These are phyloP conservation scores for Myrmecophaga tridactyla DNA, from an alignment of 2,113 vertebrate species.

Conservation along the genomic window DNA sequence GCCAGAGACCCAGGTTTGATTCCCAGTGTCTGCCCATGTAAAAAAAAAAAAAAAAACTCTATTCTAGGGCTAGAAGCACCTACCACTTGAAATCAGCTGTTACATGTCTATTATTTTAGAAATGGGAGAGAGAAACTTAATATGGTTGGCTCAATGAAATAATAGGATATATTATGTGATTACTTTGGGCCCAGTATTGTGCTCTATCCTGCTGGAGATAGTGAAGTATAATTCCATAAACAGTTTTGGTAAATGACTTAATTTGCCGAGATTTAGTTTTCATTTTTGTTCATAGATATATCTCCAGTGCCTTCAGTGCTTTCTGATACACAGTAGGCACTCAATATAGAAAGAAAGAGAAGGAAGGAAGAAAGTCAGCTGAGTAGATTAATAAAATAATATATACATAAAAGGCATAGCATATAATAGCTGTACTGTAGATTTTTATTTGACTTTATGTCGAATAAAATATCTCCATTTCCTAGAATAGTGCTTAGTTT, in stretches of 20 bases:
- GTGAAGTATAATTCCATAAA: not conserved
- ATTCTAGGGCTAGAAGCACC: not conserved
- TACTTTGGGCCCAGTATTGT: not conserved
- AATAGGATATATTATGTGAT: not conserved
- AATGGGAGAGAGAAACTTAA: not conserved
- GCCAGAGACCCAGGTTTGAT: too few species aligned
- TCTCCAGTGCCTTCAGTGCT: not conserved
- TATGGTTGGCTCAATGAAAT: not conserved
- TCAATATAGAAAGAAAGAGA: not conserved
- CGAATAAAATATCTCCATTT: not conserved
- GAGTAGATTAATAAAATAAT: not conserved
- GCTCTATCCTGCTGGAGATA: not conserved
- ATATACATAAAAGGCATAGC: not conserved
- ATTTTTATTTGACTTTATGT: slow-evolving; percentile 10
- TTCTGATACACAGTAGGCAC: not conserved
- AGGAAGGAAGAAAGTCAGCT: not conserved
- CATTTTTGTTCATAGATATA: not conserved
- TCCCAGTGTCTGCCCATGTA: too few species aligned
- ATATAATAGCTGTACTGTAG: not conserved
- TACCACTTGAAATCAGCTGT: not conserved
- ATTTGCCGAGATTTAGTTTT: slow-evolving; percentile 39
- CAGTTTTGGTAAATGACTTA: not conserved
- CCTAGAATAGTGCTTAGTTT: slow-evolving; percentile 4
- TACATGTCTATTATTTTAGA: slow-evolving; percentile 2
- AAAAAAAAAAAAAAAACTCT: too few species aligned